Conservation (phyloP, 1,140 invertebrate genomes). For the Eurosta solidaginis region DNA sequence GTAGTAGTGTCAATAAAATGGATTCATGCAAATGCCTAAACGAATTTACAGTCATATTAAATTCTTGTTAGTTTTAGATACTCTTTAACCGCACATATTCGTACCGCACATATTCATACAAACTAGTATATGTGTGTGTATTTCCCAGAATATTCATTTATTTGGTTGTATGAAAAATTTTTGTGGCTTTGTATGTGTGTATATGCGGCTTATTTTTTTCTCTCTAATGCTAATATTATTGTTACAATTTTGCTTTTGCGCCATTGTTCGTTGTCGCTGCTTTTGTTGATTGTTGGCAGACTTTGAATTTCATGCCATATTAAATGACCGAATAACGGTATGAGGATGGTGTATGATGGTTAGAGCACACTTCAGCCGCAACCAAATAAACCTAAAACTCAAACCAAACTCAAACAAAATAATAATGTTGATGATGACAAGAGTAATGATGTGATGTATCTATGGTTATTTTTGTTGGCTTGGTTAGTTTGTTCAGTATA, state of each 20-base stretch:
- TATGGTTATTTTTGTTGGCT: neutral
- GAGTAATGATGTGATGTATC: neutral
- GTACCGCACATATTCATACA: too few species aligned
- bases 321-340: neutral
- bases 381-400: neutral
- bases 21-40: neutral
- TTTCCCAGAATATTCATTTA: neutral
- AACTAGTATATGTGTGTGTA: too few species aligned
- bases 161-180: neutral
- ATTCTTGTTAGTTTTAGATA: too few species aligned
- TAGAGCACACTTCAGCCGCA: neutral
- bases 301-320: conserved; percentile 17
- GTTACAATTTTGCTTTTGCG: conserved; percentile 10
- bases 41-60: neutral
- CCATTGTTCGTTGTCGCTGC: neutral
- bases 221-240: conserved; percentile 19
- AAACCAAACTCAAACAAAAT: conserved; percentile 1
- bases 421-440: conserved; percentile 14
- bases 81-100: too few species aligned
- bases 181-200: neutral
- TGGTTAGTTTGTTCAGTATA: neutral
- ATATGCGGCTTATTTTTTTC: neutral
- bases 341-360: neutral
- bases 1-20: neutral
- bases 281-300: conserved; percentile 13